Conservation (phyloP, 2,113 vertebrate species). For the Phylloscopus trochilus region DNA sequence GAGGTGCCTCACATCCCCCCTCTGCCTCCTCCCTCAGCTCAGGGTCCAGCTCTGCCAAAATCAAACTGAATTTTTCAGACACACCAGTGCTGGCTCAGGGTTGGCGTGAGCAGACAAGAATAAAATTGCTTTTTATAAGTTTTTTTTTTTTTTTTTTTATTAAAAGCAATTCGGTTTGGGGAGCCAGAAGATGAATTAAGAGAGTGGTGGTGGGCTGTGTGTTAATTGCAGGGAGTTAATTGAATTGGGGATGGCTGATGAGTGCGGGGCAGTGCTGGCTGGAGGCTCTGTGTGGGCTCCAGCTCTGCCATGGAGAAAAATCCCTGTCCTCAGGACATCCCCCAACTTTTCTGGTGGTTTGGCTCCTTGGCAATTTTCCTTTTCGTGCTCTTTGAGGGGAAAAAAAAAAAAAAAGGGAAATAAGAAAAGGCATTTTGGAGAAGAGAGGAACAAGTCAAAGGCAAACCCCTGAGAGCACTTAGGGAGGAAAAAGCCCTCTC, state of each 20-base stretch:
- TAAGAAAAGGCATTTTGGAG: neutral
- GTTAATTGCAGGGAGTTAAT: neutral
- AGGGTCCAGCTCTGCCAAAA: neutral
- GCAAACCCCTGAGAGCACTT: neutral
- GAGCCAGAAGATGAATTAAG: neutral
- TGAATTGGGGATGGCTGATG: neutral
- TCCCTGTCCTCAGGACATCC: neutral
- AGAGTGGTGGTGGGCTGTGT: accelerated
- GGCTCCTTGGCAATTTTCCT: neutral
- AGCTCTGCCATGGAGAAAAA: neutral
- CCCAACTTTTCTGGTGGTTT: neutral
- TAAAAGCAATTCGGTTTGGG: neutral
- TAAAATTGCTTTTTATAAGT: neutral
- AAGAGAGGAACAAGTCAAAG: neutral
- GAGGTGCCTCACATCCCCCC: neutral
- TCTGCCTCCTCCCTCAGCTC: neutral
- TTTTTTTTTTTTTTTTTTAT: neutral
- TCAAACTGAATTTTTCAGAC: neutral
- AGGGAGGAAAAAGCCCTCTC: neutral
- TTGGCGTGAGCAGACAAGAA: neutral
- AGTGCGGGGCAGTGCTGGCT: accelerated
- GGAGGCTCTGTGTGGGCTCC: neutral
- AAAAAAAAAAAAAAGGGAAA: neutral
- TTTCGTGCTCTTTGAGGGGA: neutral
- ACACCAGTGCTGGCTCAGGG: neutral